Percentiles rank a stretch among this genome's conserved stretches.
These are phyloP conservation scores for Dynastes grantii DNA, from an alignment of 2,888 invertebrate species.

Conservation along the genomic window DNA sequence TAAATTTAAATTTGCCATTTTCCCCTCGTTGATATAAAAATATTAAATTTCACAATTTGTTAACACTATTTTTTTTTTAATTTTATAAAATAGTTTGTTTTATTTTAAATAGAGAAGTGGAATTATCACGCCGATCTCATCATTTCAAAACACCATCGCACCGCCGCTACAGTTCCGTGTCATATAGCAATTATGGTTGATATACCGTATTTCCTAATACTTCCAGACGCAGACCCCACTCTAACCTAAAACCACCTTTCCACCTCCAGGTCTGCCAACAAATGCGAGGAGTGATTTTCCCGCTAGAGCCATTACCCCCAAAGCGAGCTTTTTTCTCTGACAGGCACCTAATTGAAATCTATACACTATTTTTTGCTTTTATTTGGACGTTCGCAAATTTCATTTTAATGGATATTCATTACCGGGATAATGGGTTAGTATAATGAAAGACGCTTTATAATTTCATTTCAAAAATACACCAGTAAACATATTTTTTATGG, in stretches of 20 bases:
- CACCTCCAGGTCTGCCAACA: constrained; percentile 43
- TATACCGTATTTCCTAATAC: constrained; percentile 30
- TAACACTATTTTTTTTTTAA: neutral
- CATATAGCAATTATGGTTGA: neutral
- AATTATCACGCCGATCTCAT: neutral
- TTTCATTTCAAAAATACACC: neutral
- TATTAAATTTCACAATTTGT: neutral
- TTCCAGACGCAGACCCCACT: constrained; percentile 35
- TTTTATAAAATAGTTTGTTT: neutral
- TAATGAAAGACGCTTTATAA: neutral
- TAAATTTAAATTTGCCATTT: constrained; percentile 65
- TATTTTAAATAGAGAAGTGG: neutral
- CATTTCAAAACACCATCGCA: constrained; percentile 29
- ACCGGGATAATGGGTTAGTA: neutral
- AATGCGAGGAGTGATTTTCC: constrained; percentile 32
- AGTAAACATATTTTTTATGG: too few species aligned
- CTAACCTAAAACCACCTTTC: constrained; percentile 46
- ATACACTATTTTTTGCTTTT: neutral
- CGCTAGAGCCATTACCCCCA: constrained; percentile 23
- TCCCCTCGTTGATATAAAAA: constrained; percentile 14
- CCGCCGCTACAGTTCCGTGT: constrained; percentile 7
- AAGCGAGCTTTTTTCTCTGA: constrained; percentile 8
- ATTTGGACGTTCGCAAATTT: neutral
- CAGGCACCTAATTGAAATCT: constrained; percentile 8
- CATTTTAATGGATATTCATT: neutral